A percentile compares a stretch with the other conserved stretches of the same genome.
These are phyloP conservation scores for Daboia siamensis DNA, from an alignment of 2,113 vertebrate genomes.

Conservation along the genomic window DNA sequence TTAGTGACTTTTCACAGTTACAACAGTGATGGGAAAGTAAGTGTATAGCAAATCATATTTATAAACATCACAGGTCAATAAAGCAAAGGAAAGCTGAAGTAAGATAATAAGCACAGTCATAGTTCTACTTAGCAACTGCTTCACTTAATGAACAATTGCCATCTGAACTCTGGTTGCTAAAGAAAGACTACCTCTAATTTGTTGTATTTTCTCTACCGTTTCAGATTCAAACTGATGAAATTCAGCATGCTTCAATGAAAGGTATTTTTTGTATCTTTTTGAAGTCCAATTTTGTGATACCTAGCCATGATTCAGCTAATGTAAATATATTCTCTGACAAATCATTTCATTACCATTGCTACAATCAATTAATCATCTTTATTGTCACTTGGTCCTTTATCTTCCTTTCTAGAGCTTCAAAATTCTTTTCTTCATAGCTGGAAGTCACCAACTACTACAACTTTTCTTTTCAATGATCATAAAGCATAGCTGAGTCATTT, in stretches of 20 bases:
- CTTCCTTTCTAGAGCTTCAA: background rate
- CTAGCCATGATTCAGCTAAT: background rate
- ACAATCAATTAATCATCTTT: background rate
- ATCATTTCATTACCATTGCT: background rate
- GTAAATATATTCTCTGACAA: background rate
- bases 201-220: background rate
- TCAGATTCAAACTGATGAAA: background rate
- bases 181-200: background rate
- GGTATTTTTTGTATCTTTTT: background rate
- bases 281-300: background rate
- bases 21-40: background rate
- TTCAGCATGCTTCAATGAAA: background rate
- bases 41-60: background rate
- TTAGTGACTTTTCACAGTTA: background rate
- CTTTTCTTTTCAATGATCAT: background rate
- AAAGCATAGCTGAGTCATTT: background rate
- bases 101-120: background rate
- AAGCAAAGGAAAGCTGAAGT: background rate
- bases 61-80: background rate
- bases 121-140: background rate
- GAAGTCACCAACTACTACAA: background rate
- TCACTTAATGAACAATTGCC: background rate
- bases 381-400: background rate
- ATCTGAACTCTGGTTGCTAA: background rate
- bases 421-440: background rate